Base-by-base conservation (phyloP, 2,797 vertebrate species). In the Rhynchotus rufescens region DNA sequence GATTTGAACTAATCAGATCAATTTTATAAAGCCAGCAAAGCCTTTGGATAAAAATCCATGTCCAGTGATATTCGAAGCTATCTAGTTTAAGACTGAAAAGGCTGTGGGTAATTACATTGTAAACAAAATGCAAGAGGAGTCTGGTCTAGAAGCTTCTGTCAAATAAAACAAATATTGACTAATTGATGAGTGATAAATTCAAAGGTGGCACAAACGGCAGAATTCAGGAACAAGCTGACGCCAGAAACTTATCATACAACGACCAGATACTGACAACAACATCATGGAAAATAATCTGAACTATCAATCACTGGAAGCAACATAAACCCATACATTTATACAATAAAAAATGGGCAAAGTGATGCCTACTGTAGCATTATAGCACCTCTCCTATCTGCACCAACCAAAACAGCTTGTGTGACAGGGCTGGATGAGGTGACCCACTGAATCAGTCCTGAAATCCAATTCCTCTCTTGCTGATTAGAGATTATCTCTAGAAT, bases 201-300 rank as follows among this genome's bases (percentile, higher is more conserved):
- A 11, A 69, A 62, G 0, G 5, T 23, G 34, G 30, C 19, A 89
- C 7, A 6, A 64, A 20, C 2, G 10, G 8, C 15, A 61, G 84
- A 78, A 66, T 2, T 61, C 0, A 1, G 3, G 11, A 84, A 67
- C 2, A 40, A 11, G 6, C 1, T 28, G 16, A 4, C 32, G 6
- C 21, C 6, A 68, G 83, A 73, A 82, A 30, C 12, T 54, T 60
- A 26, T 0, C 0, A 69, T 17, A 76, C 0, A 67, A 67, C 60
- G 11, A 65, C 15, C 21, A 30, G 10, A 72, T n/a, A 78, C 1
- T 8, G 15, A 51, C 40, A 78, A 40, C 2, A 57, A 32, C 7
- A 26, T 7, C 7, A 26, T 7, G 16, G 13, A 22, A 10, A 44
- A 40, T 21, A 9, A 20, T 4, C 61, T 3, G 8, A 82, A 84